These are phyloP conservation scores for Sebastes oblongus DNA, from an alignment of 2,797 vertebrate genomes.

Conservation along the genomic window DNA sequence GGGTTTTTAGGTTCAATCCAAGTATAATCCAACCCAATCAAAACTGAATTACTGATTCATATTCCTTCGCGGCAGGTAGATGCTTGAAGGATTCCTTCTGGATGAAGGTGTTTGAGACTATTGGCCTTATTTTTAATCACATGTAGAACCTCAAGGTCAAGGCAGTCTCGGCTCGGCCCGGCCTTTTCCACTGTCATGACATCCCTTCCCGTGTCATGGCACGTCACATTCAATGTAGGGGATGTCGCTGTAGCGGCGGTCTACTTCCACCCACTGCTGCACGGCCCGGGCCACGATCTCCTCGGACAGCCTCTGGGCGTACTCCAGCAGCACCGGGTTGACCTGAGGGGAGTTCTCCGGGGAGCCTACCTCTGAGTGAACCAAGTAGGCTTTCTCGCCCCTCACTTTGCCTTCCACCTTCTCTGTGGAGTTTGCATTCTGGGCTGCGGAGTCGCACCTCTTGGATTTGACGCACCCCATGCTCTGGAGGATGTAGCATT, in stretches of 20 bases:
- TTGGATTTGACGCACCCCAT: slow-evolving; percentile 99
- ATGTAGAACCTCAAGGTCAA: neutral
- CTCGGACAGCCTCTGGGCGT: slow-evolving; percentile 89
- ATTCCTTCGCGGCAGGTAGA: slow-evolving; percentile 24
- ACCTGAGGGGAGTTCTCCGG: slow-evolving; percentile 63
- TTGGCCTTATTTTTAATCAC: neutral
- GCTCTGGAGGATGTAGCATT: slow-evolving; percentile 75
- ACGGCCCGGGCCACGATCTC: slow-evolving; percentile 92
- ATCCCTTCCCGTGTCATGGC: slow-evolving; percentile 73
- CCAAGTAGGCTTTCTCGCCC: slow-evolving; percentile 79
- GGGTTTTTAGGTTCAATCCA: slow-evolving; percentile 43
- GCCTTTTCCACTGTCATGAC: neutral
- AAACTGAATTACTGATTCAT: slow-evolving; percentile 23
- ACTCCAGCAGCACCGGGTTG: slow-evolving; percentile 83
- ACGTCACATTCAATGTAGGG: slow-evolving; percentile 94
- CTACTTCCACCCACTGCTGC: slow-evolving; percentile 91
- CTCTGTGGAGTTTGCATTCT: slow-evolving; percentile 72
- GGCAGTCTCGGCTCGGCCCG: neutral
- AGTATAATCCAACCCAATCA: slow-evolving; percentile 51
- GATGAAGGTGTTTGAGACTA: neutral
- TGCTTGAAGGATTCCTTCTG: slow-evolving; percentile 2
- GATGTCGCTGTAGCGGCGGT: slow-evolving; percentile 92
- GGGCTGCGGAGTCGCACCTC: slow-evolving; percentile 76
- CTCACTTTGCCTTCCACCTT: slow-evolving; percentile 47
- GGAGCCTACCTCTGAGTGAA: slow-evolving; percentile 56